These are phyloP conservation scores for Drosophila simulans DNA, from an alignment of 1,140 invertebrate genomes.

Conservation along the genomic window DNA sequence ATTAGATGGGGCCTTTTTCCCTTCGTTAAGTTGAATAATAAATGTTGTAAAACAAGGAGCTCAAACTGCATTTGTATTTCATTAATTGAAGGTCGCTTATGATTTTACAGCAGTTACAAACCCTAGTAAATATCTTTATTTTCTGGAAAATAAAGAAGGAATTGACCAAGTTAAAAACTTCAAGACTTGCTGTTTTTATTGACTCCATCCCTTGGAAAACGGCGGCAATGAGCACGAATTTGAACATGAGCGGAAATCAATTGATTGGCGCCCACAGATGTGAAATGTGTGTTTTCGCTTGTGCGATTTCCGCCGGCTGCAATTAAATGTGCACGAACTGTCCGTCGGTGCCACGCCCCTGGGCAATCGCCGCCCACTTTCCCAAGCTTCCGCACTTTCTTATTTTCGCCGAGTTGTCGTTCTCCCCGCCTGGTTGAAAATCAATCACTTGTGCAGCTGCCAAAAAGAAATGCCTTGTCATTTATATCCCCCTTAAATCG, in stretches of 20 bases:
- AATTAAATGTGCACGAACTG: slow-evolving; percentile 37
- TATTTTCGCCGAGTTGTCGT: slow-evolving; percentile 2
- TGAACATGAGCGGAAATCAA: slow-evolving; percentile 32
- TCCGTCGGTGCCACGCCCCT: neutral
- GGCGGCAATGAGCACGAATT: slow-evolving; percentile 4
- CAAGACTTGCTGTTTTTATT: neutral
- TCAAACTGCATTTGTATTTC: no score
- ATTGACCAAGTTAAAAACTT: neutral
- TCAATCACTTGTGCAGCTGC: slow-evolving; percentile 73
- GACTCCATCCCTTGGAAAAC: neutral
- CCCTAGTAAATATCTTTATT: no score
- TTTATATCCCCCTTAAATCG: slow-evolving; percentile 66
- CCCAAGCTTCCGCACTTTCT: neutral
- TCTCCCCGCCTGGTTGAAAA: slow-evolving; percentile 43
- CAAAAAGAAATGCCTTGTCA: slow-evolving; percentile 75
- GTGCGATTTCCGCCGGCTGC: slow-evolving; percentile 33
- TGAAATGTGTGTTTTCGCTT: slow-evolving; percentile 24
- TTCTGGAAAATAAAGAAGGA: neutral
- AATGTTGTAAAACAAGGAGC: no score
- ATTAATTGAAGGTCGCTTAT: no score
- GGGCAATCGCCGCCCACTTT: neutral
- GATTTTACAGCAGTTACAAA: no score
- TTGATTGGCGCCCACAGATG: slow-evolving; percentile 46
- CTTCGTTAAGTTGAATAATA: no score
- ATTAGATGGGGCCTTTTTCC: neutral